Conservation (phyloP, 1,140 invertebrate species). For the Macrobrachium nipponense region DNA sequence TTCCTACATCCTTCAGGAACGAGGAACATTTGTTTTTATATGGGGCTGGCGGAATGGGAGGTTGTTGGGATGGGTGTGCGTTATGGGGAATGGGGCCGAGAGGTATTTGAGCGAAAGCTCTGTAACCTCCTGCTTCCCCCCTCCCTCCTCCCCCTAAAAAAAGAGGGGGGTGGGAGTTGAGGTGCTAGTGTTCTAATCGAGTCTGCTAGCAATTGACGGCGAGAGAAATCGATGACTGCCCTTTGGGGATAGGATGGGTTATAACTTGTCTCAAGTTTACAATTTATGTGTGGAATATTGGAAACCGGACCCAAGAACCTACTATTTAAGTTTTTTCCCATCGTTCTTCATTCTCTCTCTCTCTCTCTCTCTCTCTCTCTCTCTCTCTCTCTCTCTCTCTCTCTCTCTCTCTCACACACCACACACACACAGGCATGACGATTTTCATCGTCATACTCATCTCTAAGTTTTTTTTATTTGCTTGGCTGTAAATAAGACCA, state of each 20-base stretch:
- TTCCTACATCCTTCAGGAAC: not conserved
- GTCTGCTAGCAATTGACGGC: too few relatives aligned
- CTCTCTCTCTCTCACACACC: not conserved
- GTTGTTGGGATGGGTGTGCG: not conserved
- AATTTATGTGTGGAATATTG: not conserved
- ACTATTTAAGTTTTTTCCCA: not conserved
- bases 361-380: conserved; percentile 4
- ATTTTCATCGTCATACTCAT: not conserved
- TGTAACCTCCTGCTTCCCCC: too few relatives aligned
- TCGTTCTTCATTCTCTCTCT: not conserved
- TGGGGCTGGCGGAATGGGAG: not conserved
- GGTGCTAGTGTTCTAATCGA: too few relatives aligned
- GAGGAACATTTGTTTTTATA: not conserved
- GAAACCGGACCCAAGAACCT: too few relatives aligned
- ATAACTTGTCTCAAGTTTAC: not conserved
- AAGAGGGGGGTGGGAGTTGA: too few relatives aligned
- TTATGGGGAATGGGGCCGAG: not conserved
- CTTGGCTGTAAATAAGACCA: too few relatives aligned
- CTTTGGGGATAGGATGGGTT: not conserved
- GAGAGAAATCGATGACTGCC: not conserved
- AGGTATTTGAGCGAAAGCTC: too few relatives aligned
- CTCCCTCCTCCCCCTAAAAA: too few relatives aligned
- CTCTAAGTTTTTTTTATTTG: conserved; percentile 5
- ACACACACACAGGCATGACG: not conserved
- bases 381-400: not conserved